Evolutionary conservation across 2,797 vertebrate genomes (phyloP), one percentile per base, ranked within the genome.

Genomic region (Sphaeramia orbicularis): DNA sequence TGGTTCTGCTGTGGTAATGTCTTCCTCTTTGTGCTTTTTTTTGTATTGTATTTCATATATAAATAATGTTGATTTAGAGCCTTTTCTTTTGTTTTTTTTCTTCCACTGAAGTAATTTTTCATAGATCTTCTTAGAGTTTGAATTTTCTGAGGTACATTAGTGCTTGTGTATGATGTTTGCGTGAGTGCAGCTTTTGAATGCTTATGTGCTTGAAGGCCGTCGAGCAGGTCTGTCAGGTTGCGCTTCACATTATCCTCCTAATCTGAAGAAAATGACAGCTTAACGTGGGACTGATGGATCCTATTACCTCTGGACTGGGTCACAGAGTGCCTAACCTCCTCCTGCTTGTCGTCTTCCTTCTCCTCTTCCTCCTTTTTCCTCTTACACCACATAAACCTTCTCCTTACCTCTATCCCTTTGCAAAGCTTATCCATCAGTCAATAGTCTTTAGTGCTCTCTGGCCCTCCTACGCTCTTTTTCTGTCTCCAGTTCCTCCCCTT

Each of bases 341-440:
- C 50, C 68, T 49, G 15, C 50, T 69, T 53, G 0, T 51, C 60
- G 13, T 60, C 54, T 35, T 44, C 69, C 48, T 43, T 41, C 52
- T 73, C 74, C 18, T 78, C 50, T 35, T 66, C 42, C 48, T 27
- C 27, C 58, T 11, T 52, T 9, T n/a, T 43, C 41, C 51, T 66
- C 72, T 65, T 49, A 57, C 58, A 60, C 62, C 66, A 56, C 64
- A 63, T 80, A 83, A 81, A 67, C 71, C 71, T 71, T 73, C 64
- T 73, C 55, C 64, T 56, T 61, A 55, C 76, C 71, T 76, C 71
- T 75, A 75, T 84, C 74, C 70, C 63, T 65, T 80, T 61, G 69
- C 65, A 89, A 87, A 89, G 87, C 86, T 91, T 83, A 90, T 84
- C 86, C 61, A 57, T 83, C 85, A 85, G 84, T 92, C 89, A 84